These are phyloP conservation scores for Phenganax subtilis DNA, from an alignment of 92 coral and sea anemone genomes.

Conservation along the genomic window DNA sequence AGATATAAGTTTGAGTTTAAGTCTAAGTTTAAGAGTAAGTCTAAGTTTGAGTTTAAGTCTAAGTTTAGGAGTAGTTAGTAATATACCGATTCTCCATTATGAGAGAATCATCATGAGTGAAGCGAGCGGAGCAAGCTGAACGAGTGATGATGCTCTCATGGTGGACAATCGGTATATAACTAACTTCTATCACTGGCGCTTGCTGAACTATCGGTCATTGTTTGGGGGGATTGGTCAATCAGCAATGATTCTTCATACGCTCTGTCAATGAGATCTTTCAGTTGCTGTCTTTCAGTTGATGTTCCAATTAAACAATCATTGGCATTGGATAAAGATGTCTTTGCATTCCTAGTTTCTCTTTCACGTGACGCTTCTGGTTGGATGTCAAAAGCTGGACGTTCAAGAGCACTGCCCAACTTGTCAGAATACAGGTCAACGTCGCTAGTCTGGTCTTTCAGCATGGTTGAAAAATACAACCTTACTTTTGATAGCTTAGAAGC, in stretches of 20 bases:
- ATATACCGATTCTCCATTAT: too few relatives aligned
- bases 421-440: background rate
- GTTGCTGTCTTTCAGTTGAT: slow-evolving; percentile 36
- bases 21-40: too few relatives aligned
- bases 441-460: too few relatives aligned
- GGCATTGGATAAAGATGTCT: slow-evolving; percentile 4
- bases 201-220: slow-evolving; percentile 3
- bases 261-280: slow-evolving; percentile 31
- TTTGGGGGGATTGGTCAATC: slow-evolving; percentile 37
- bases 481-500: slow-evolving; percentile 37
- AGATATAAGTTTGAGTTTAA: too few relatives aligned
- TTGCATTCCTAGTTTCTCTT: background rate
- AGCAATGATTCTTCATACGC: slow-evolving; percentile 48
- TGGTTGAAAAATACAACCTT: too few relatives aligned
- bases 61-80: too few relatives aligned
- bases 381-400: background rate
- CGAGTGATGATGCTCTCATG: too few relatives aligned
- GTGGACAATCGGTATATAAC: too few relatives aligned
- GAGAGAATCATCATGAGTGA: too few relatives aligned
- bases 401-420: background rate
- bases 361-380: background rate
- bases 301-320: slow-evolving; percentile 46
- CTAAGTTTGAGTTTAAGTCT: too few relatives aligned
- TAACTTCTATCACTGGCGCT: slow-evolving; percentile 6
- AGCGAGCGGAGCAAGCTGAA: too few relatives aligned